Percentiles rank a stretch among this genome's conserved stretches.
phyloP scores from a whole-genome alignment of 1,140 invertebrate species.

The Drosophila seguyi region DNA sequence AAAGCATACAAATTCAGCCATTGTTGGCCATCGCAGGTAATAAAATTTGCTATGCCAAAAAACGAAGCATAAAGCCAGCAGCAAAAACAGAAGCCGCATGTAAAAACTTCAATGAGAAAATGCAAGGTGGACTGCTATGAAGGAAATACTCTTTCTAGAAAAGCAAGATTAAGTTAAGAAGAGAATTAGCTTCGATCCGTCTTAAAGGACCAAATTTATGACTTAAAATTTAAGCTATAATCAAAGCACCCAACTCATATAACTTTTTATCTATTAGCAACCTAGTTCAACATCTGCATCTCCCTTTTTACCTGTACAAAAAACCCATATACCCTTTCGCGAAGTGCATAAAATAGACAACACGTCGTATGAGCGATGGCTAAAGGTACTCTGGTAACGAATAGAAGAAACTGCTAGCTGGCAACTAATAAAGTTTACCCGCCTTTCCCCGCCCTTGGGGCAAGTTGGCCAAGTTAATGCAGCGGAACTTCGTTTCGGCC shows the following conservation, averaged over 20 bases:
- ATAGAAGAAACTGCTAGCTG: slow-evolving; percentile 56
- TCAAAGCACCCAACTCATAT: not conserved
- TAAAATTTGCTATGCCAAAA: slow-evolving; percentile 57
- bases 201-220: not conserved
- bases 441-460: not conserved
- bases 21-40: slow-evolving; percentile 69
- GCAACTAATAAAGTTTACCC: slow-evolving; percentile 74
- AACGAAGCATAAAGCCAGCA: slow-evolving; percentile 43
- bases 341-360: slow-evolving; percentile 45
- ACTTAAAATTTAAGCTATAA: not conserved
- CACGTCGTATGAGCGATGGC: slow-evolving; percentile 68
- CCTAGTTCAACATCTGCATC: no score
- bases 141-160: not conserved
- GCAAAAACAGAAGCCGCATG: slow-evolving; percentile 40
- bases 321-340: not conserved
- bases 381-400: slow-evolving; percentile 5
- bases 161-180: not conserved
- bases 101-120: slow-evolving; percentile 4
- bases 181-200: not conserved
- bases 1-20: slow-evolving; percentile 77
- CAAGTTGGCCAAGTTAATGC: slow-evolving; percentile 60
- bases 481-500: slow-evolving; percentile 64
- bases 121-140: not conserved
- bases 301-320: no score
- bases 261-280: not conserved